Percentiles rank a stretch among this genome's conserved stretches.
These are phyloP conservation scores for Tiliacea citrago DNA, from an alignment of 2,888 invertebrate species.

Conservation along the genomic window DNA sequence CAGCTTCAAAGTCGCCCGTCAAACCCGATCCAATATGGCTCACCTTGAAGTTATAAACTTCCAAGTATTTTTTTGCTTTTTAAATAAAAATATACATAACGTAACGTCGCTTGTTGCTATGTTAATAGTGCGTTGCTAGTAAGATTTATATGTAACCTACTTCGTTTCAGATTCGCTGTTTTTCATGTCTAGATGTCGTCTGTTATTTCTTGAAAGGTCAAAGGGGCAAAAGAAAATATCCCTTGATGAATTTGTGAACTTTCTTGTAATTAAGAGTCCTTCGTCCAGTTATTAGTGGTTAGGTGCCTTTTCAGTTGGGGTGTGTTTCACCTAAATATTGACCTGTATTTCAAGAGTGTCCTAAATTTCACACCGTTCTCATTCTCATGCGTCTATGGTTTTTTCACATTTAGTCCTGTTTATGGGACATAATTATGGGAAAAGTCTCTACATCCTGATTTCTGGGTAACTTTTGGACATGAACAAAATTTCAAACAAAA, in stretches of 20 bases:
- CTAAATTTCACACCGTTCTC: background rate
- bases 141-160: background rate
- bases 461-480: background rate
- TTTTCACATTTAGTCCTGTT: background rate
- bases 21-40: constrained; percentile 57
- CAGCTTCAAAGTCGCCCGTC: constrained; percentile 32
- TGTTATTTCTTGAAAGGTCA: constrained; percentile 16
- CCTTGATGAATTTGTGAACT: constrained; percentile 3
- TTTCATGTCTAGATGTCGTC: background rate
- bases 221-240: background rate
- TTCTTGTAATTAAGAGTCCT: background rate
- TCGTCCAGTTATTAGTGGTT: background rate
- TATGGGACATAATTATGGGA: background rate
- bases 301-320: background rate
- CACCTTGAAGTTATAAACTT: constrained; percentile 65
- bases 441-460: background rate
- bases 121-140: constrained; percentile 11
- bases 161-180: constrained; percentile 10
- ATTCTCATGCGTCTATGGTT: background rate
- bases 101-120: constrained; percentile 13
- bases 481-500: no score
- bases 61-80: constrained; percentile 31
- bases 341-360: background rate
- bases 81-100: constrained; percentile 9
- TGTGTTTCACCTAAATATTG: background rate